Conservation (phyloP, 1,140 invertebrate genomes). For the Pentalonia nigronervosa region DNA sequence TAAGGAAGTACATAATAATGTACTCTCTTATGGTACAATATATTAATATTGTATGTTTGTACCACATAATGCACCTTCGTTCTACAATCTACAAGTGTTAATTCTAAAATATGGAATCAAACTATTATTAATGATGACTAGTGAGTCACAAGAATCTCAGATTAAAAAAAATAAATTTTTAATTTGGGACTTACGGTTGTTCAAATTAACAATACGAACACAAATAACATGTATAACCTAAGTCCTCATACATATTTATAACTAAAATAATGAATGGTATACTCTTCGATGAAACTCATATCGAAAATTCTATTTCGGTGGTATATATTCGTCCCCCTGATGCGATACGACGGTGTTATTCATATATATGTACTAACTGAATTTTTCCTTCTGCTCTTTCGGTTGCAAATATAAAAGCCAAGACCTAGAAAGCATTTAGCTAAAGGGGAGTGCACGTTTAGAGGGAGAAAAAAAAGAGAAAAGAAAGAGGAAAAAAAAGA, state of each 20-base stretch:
- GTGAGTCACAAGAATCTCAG: neutral
- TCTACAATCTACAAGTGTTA: neutral
- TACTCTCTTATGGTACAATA: too few relatives aligned
- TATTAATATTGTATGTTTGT: too few relatives aligned
- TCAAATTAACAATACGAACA: neutral
- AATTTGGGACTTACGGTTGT: neutral
- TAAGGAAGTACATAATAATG: neutral
- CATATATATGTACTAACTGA: neutral
- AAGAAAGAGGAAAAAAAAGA: neutral
- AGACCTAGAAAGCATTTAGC: constrained; percentile 35
- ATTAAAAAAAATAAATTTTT: neutral
- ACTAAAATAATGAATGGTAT: neutral
- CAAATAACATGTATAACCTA: neutral
- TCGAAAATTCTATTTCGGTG: neutral
- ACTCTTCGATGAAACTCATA: neutral
- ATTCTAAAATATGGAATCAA: neutral
- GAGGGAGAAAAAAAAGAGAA: neutral
- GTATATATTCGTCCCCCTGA: neutral
- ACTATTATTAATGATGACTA: neutral
- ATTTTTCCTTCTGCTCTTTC: neutral
- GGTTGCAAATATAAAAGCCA: constrained; percentile 23
- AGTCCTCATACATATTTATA: neutral
- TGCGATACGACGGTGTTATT: neutral
- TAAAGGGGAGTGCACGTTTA: neutral
- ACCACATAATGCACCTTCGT: too few relatives aligned